Conservation (phyloP, 35 echinoderm and acorn worm species). For the Heliocidaris erythrogramma region DNA sequence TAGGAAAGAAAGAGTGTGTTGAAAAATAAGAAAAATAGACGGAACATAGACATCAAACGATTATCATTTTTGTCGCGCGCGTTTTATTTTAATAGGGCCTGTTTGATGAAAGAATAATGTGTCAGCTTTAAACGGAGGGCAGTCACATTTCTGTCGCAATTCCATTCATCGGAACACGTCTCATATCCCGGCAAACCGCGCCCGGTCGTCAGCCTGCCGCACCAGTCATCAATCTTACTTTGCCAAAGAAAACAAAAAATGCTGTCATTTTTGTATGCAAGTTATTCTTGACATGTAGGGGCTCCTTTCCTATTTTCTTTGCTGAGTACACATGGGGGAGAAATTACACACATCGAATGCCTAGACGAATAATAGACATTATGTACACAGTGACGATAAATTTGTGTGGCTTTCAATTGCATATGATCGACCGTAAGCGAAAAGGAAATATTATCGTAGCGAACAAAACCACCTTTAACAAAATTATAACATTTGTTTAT, state of each 20-base stretch:
- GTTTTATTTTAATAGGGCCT: background rate
- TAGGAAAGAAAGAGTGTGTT: background rate
- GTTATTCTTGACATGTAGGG: conserved; percentile 33
- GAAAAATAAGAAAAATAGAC: conserved; percentile 18
- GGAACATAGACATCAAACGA: background rate
- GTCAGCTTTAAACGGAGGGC: conserved; percentile 22
- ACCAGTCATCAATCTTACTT: conserved; percentile 43
- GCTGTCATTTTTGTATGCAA: conserved; percentile 36
- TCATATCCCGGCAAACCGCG: background rate
- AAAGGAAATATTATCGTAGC: conserved; percentile 4
- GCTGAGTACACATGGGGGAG: conserved; percentile 21
- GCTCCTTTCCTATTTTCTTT: conserved; percentile 31
- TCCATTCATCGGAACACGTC: conserved; percentile 42
- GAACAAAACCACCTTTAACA: background rate
- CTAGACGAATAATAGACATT: conserved; percentile 29
- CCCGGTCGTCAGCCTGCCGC: background rate
- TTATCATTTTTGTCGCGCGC: conserved; percentile 28
- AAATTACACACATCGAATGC: conserved; percentile 31
- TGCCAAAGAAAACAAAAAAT: conserved; percentile 39
- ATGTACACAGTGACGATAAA: conserved; percentile 37
- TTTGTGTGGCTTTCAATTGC: conserved; percentile 22
- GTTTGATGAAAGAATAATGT: conserved; percentile 41
- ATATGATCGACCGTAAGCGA: background rate
- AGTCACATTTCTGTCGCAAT: background rate
- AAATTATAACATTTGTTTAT: conserved; percentile 6